These are phyloP conservation scores for Musca domestica DNA, from an alignment of 1,140 invertebrate genomes.

Conservation along the genomic window DNA sequence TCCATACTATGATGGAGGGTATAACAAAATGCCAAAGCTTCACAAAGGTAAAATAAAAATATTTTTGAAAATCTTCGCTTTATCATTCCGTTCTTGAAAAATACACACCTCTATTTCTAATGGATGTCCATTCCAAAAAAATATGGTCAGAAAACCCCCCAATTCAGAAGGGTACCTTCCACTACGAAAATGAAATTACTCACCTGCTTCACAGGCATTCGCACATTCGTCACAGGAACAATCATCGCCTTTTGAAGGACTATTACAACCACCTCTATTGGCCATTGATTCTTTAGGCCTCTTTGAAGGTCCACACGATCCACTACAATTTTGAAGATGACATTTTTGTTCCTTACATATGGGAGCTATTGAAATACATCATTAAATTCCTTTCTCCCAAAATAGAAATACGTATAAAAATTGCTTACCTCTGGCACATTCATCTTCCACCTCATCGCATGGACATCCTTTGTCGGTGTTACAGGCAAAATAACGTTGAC, in stretches of 20 bases:
- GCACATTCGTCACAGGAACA: constrained; percentile 27
- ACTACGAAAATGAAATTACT: not conserved
- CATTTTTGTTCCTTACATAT: constrained; percentile 23
- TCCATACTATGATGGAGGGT: too few relatives aligned
- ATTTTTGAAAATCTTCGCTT: too few relatives aligned
- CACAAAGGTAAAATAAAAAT: too few relatives aligned
- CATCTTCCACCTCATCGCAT: constrained; percentile 36
- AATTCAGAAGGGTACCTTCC: constrained; percentile 31
- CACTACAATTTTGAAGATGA: constrained; percentile 2
- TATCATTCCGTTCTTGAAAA: too few relatives aligned
- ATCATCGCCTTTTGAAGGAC: not conserved
- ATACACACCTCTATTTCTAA: too few relatives aligned
- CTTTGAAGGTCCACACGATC: not conserved
- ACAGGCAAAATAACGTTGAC: constrained; percentile 42
- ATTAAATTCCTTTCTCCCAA: too few relatives aligned
- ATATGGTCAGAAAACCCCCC: too few relatives aligned
- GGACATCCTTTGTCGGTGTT: constrained; percentile 46
- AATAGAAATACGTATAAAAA: too few relatives aligned
- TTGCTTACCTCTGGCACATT: constrained; percentile 24
- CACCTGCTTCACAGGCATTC: constrained; percentile 28
- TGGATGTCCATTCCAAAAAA: too few relatives aligned
- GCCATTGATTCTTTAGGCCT: not conserved
- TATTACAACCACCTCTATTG: not conserved
- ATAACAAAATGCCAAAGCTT: too few relatives aligned
- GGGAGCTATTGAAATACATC: not conserved